Evolutionary conservation across 1,140 invertebrate genomes (phyloP).

Genomic region (Reticulitermes speratus): DNA sequence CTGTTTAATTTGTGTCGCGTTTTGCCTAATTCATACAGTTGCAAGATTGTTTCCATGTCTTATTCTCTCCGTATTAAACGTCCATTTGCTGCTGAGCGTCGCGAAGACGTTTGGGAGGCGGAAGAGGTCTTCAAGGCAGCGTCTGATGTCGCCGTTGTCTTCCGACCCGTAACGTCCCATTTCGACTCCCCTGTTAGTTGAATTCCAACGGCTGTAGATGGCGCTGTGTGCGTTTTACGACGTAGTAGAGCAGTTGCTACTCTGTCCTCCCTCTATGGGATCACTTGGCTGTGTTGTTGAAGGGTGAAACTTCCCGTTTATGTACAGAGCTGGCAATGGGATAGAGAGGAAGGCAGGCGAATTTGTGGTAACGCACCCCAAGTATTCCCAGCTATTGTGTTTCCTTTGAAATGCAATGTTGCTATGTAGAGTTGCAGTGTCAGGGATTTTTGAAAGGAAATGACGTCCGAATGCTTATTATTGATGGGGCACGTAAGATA

Average conservation of each 20-base stretch:
- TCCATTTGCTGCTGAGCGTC: neutral
- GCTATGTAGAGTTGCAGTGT: neutral
- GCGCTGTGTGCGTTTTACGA: conserved; percentile 34
- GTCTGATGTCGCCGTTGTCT: conserved; percentile 30
- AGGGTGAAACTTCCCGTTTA: conserved; percentile 12
- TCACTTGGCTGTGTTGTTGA: conserved; percentile 11
- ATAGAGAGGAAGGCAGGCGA: neutral
- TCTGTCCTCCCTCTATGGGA: neutral
- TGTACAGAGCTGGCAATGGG: neutral
- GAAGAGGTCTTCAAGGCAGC: conserved; percentile 9
- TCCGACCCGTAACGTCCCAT: conserved; percentile 25
- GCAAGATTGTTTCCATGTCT: neutral
- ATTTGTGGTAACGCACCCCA: conserved; percentile 5
- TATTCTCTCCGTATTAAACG: neutral
- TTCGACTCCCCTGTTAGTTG: conserved; percentile 32
- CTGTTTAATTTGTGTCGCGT: neutral
- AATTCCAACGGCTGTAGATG: conserved; percentile 35
- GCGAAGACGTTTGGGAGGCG: neutral
- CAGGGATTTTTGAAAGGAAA: too few species aligned
- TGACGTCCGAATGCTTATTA: too few species aligned
- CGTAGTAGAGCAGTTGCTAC: conserved; percentile 1
- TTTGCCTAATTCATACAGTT: too few species aligned
- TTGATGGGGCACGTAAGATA: too few species aligned
- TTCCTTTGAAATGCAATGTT: neutral
- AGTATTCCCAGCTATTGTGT: neutral